Evolutionary conservation across 2,113 vertebrate genomes (phyloP).

Genomic region (Coreoperca whiteheadi): DNA sequence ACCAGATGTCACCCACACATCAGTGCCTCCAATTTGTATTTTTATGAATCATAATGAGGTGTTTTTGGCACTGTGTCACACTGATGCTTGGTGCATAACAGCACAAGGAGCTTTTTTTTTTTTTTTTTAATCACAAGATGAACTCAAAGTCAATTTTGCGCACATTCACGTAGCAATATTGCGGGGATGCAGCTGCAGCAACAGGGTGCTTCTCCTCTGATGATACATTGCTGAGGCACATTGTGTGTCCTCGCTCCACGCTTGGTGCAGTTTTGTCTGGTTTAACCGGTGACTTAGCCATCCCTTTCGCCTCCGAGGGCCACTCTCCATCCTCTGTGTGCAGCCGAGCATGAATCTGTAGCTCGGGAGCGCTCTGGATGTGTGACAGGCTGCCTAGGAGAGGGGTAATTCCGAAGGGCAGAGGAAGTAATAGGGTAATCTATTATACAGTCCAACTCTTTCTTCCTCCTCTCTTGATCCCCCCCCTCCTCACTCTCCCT

Average conservation of each 20-base stretch:
- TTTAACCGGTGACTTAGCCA: slow-evolving; percentile 48
- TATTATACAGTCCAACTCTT: slow-evolving; percentile 80
- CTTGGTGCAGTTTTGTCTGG: slow-evolving; percentile 46
- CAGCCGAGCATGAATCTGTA: slow-evolving; percentile 69
- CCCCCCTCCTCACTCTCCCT: neutral
- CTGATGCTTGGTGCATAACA: slow-evolving; percentile 39
- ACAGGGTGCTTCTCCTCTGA: slow-evolving; percentile 44
- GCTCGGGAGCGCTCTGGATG: slow-evolving; percentile 63
- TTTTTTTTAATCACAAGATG: neutral
- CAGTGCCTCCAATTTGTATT: slow-evolving; percentile 47
- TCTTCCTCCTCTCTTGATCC: slow-evolving; percentile 51
- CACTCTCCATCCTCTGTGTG: slow-evolving; percentile 62
- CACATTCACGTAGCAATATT: slow-evolving; percentile 12
- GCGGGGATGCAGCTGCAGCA: slow-evolving; percentile 34
- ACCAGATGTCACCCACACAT: slow-evolving; percentile 72
- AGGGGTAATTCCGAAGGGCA: slow-evolving; percentile 79
- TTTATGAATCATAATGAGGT: slow-evolving; percentile 61
- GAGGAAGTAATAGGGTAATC: slow-evolving; percentile 84
- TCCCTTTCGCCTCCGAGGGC: slow-evolving; percentile 64
- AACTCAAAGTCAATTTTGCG: slow-evolving; percentile 36
- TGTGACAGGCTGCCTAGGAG: slow-evolving; percentile 71
- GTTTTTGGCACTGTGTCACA: slow-evolving; percentile 51
- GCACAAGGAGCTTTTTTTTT: slow-evolving; percentile 11
- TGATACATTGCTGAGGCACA: slow-evolving; percentile 44
- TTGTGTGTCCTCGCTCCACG: slow-evolving; percentile 36